Evolutionary conservation across 1,140 invertebrate genomes (phyloP), one percentile per base, ranked within the genome.

Genomic region (Mamestra configurata): DNA sequence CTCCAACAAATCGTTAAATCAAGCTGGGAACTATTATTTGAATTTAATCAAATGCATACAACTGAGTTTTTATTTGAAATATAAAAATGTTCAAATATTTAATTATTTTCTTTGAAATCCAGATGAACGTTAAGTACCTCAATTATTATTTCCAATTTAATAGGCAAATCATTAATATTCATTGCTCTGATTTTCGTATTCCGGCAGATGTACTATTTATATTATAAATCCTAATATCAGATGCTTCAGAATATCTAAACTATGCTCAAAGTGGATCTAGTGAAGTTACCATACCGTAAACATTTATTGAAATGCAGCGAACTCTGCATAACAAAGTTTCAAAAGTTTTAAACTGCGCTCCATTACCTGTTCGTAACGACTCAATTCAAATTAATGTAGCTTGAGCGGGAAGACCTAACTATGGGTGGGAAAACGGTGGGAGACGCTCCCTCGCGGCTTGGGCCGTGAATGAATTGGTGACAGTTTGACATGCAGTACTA

Each of bases 381-480:
- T 31, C 18, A 72, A 55, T 75, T 75, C 37, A 75, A 57, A 57
- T 75, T 24, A 37, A 75, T 75, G 20, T 59, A 55, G 20, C 53
- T 57, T 75, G 71, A 75, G 71, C 71, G 71, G 71, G 71, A 75
- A 75, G 71, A 75, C 20, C 51, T 75, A 75, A 59, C 71, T 75
- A 75, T 71, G 71, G 71, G 73, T 61, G 75, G 75, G 75, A 66
- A 46, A 37, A 68, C 27, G 13, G n/a, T 37, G 46, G 59, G 13
- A 40, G 59, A 77, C 61, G 61, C 46, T 68, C 75, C 61, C 59
- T 76, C 40, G 40, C 49, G 59, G 18, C 20, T 53, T 46, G 68
- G 24, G 46, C 59, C 51, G n/a, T 77, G 75, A 77, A 77, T 77
- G 73, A 77, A 77, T 77, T 77, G 73, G 18, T 77, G 61, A 77